Percentiles rank a stretch among this genome's conserved stretches.
phyloP scores from a whole-genome alignment of 2,888 invertebrate genomes.

The Tortricodes alternella region DNA sequence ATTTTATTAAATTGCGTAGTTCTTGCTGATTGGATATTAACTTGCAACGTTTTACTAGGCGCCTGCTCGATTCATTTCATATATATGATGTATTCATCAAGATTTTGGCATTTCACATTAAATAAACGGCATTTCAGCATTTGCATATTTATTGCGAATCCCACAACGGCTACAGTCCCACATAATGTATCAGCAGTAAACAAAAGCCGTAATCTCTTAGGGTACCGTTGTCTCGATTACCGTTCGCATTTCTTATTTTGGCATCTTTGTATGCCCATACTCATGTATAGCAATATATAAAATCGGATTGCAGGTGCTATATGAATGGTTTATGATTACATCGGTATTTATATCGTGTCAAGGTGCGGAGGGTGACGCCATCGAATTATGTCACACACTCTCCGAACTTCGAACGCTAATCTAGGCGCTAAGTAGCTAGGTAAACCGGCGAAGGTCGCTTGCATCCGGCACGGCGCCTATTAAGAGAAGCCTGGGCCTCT shows the following conservation, averaged over 20 bases:
- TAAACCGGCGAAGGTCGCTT: slow-evolving; percentile 69
- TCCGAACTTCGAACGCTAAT: slow-evolving; percentile 54
- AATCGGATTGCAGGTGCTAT: slow-evolving; percentile 2
- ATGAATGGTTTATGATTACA: slow-evolving; percentile 12
- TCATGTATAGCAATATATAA: not conserved
- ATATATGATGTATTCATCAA: too few relatives aligned
- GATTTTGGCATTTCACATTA: slow-evolving; percentile 3
- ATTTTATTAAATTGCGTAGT: slow-evolving; percentile 48
- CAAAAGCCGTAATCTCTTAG: not conserved
- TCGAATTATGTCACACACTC: slow-evolving; percentile 69
- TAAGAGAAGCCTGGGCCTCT: slow-evolving; percentile 10
- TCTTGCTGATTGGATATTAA: too few relatives aligned
- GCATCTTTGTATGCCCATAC: slow-evolving; percentile 4
- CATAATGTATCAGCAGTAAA: not conserved
- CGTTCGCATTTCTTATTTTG: not conserved
- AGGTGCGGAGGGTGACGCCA: slow-evolving; percentile 73
- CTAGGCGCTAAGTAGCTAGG: slow-evolving; percentile 64
- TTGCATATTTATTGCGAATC: slow-evolving; percentile 20
- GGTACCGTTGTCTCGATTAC: not conserved
- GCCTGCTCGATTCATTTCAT: too few relatives aligned
- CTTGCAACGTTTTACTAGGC: too few relatives aligned
- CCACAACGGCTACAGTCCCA: not conserved
- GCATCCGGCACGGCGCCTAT: slow-evolving; percentile 55
- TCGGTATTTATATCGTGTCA: slow-evolving; percentile 56
- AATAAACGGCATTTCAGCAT: slow-evolving; percentile 2